phyloP scores from a whole-genome alignment of 2,888 invertebrate genomes.

The Orthosia gothica region DNA sequence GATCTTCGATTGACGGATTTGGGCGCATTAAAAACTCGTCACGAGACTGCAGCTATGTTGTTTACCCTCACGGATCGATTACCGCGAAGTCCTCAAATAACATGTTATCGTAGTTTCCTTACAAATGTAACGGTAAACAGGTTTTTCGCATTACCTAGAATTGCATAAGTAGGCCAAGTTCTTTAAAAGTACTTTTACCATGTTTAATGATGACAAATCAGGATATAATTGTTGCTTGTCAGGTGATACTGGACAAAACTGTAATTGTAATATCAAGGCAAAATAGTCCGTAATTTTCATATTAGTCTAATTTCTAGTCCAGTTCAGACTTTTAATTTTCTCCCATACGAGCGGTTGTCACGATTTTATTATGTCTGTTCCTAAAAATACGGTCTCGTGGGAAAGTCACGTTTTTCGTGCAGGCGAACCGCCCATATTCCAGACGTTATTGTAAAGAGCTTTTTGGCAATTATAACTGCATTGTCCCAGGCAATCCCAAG shows the following conservation, averaged over 20 bases:
- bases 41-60: slow-evolving; percentile 6
- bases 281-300: neutral
- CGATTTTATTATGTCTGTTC: slow-evolving; percentile 18
- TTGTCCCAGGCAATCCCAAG: slow-evolving; percentile 27
- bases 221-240: slow-evolving; percentile 10
- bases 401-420: slow-evolving; percentile 46
- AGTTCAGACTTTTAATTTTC: neutral
- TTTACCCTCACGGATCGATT: slow-evolving; percentile 36
- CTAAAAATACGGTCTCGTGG: slow-evolving; percentile 43
- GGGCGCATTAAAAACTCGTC: neutral
- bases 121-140: slow-evolving; percentile 30
- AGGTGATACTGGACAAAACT: neutral
- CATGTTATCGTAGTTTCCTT: slow-evolving; percentile 47
- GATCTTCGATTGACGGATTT: too few relatives aligned
- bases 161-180: slow-evolving; percentile 51
- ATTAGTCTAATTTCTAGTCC: neutral
- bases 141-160: slow-evolving; percentile 26
- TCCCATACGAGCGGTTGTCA: slow-evolving; percentile 6
- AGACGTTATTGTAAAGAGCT: slow-evolving; percentile 27
- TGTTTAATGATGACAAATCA: slow-evolving; percentile 33
- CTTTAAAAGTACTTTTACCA: slow-evolving; percentile 31
- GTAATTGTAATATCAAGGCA: neutral
- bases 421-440: slow-evolving; percentile 12
- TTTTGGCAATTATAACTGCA: slow-evolving; percentile 54
- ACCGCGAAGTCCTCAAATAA: slow-evolving; percentile 27